Evolutionary conservation across 2,797 vertebrate species (phyloP), one percentile per base, ranked within the genome.

Genomic region (Apogon hyalosoma): DNA sequence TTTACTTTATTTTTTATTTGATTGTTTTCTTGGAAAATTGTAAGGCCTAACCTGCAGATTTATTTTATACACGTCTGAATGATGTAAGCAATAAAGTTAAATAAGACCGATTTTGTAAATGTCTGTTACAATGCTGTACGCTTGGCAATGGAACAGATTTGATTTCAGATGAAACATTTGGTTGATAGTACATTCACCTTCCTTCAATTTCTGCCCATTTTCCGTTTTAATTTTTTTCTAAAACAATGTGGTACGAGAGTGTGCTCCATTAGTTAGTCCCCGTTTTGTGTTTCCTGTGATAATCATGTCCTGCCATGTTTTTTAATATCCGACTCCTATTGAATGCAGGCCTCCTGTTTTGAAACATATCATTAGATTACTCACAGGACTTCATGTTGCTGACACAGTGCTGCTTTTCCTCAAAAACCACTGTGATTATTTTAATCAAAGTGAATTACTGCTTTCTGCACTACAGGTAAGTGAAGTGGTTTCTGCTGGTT

Each of bases 341-440:
- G 57, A 19, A 66, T 24, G 24, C 59, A 67, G 52, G 42, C 51
- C 21, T 77, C 51, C 45, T 62, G 55, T 77, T 72, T 67, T 62
- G 53, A 76, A 73, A 86, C 64, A 45, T 46, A 63, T 83, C 75
- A 84, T 84, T 82, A 73, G 38, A 75, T 79, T 59, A 69, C 64
- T 75, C 75, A 49, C 54, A 76, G 66, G 65, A 69, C 62, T 63
- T 76, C 33, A 46, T 51, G 47, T 55, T 73, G 64, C 73, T 55
- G 67, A 83, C 74, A 76, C 66, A 71, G 64, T 41, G 62, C 64
- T 51, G 59, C 75, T 47, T 68, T 67, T 84, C 77, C 66, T 42
- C 39, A 38, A 81, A 73, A 75, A 79, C 54, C 50, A 69, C 43
- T 51, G 58, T 69, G 64, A 79, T 85, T 80, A 79, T 75, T 80